Base-by-base conservation (phyloP, 2,888 invertebrate genomes). In the Tiliacea aurago region DNA sequence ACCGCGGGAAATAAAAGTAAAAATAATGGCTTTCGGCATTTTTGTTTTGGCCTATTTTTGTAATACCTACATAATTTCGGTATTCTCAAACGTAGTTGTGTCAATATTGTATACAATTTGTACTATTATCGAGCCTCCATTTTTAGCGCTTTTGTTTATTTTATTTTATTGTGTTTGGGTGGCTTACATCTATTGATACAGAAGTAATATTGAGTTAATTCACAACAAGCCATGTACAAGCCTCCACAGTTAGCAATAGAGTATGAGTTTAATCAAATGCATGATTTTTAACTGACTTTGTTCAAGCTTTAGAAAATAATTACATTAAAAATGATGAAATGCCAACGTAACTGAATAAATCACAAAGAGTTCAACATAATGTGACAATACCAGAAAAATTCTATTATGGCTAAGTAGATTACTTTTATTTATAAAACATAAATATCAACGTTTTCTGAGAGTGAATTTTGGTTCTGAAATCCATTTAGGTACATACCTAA, bases 401-500 rank as follows among this genome's bases (percentile, higher is more conserved):
- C 20, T 53, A 53, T 41, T 15, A 47, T 37, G n/a, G 1, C 6
- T 45, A 71, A 43, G 11, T 33, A 51, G 13, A 58, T 63, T 45
- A 41, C 47, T 56, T 58, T 73, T 55, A 56, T 65, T 55, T 45
- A n/a, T 18, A 33, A 62, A 45, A 62, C 13, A 18, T 45, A 37
- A 80, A 80, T 47, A 28, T n/a, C 9, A 51, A 62, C 13, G 37
- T 74, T 80, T 51, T 23, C 13, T 0, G 3, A 41, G 23, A 73
- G 73, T 23, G 1, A 33, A 41, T 61, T 73, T 45, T 47, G 58
- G 43, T 72, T 59, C 37, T 5, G 1, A 63, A 78, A 71, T 70
- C 49, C 53, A 75, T 43, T 61, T 70, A 49, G 15, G 47, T 55
- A 18, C 18, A 15, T 55, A 62, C n/a, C 41, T 47, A 47, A 64